A percentile compares a stretch with the other conserved stretches of the same genome.
Conservation (phyloP, 1,140 invertebrate species). For the Manduca sexta region DNA sequence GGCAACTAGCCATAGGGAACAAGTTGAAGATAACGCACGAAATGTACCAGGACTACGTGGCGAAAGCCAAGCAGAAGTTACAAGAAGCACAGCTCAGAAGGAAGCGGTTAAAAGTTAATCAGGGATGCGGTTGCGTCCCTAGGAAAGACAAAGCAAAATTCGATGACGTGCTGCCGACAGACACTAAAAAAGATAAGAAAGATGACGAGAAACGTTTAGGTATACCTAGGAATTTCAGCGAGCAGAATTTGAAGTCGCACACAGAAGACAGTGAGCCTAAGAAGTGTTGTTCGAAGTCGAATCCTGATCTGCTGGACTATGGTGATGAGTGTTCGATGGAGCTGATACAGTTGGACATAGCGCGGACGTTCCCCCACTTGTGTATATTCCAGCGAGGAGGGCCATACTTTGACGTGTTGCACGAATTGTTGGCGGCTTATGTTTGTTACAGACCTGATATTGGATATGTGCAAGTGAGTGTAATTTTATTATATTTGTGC, state of each 20-base stretch:
- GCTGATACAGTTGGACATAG: constrained; percentile 88
- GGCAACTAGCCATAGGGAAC: constrained; percentile 90
- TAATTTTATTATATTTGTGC: not conserved
- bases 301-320: constrained; percentile 66
- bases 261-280: constrained; percentile 35
- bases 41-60: constrained; percentile 84
- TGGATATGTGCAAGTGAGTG: constrained; percentile 81
- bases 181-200: constrained; percentile 22
- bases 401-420: constrained; percentile 87
- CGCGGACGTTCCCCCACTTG: constrained; percentile 90
- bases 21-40: constrained; percentile 87
- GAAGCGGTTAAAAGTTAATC: constrained; percentile 57
- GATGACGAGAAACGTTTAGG: constrained; percentile 36
- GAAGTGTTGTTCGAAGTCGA: constrained; percentile 64
- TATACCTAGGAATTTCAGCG: constrained; percentile 64
- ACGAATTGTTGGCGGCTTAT: constrained; percentile 88
- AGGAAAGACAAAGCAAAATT: constrained; percentile 27
- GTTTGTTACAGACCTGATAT: constrained; percentile 91
- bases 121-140: constrained; percentile 33
- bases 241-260: constrained; percentile 64
- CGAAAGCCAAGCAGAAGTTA: constrained; percentile 76
- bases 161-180: constrained; percentile 18
- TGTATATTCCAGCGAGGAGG: constrained; percentile 94
- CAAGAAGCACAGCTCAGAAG: constrained; percentile 65
- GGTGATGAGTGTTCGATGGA: constrained; percentile 77